Evolutionary conservation across 2,113 vertebrate species (phyloP), one percentile per base, ranked within the genome.

Genomic region (Crypturellus undulatus): DNA sequence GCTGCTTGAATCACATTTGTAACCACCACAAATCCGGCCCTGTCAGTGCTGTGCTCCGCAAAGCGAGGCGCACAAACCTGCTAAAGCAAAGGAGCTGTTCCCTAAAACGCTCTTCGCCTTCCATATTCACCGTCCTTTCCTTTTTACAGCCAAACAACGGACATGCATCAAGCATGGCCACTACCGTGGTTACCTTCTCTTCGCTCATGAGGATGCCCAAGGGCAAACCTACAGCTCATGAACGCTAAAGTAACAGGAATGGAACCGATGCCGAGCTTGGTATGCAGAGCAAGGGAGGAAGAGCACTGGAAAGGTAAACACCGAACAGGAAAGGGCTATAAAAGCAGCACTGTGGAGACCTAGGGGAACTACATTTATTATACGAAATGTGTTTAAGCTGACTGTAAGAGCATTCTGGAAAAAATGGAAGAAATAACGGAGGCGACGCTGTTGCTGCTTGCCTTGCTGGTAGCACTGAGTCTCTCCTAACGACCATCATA

Each of bases 331-430:
- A 80, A 32, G 2, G 30, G n/a, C 52, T 19, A 4, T 19, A 49
- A 38, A 43, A 76, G 38, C 43, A 43, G 60, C 6, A 18, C 21
- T 30, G 24, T 1, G 3, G 38, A 76, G 10, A 3, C 3, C 19
- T 3, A 32, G 45, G 14, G 58, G 68, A 68, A 12, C 36, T n/a
- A 7, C 15, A 36, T 22, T 9, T 6, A 16, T 18, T 4, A 4
- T 2, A 8, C 30, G 14, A 12, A 5, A 10, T 8, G 25, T 25
- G 56, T 12, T 1, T 16, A 45, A 8, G 20, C 0, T 43, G 62
- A 60, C 49, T 9, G 7, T 19, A 18, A 73, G 12, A 78, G 24
- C 19, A 60, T 43, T 28, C 54, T 2, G 13, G n/a, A 21, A 83
- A 54, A 73, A 60, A 58, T 6, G 4, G 17, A 67, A 26, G 6